These are phyloP conservation scores for Hydroisotoma schaefferi DNA, from an alignment of 2,888 invertebrate species.

Conservation along the genomic window DNA sequence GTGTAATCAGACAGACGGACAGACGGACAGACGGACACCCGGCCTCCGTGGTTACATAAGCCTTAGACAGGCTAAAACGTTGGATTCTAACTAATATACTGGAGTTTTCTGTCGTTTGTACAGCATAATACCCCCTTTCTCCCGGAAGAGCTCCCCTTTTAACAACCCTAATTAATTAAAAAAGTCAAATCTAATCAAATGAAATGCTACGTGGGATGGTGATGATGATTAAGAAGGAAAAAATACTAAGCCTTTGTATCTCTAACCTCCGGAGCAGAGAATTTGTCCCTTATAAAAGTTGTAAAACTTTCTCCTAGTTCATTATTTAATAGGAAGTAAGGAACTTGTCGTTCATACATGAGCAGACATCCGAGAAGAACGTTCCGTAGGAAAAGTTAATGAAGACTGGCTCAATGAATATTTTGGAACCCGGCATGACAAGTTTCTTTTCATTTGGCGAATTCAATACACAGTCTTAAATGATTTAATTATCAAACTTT, in stretches of 20 bases:
- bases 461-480: slow-evolving; percentile 1
- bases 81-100: no score
- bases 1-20: no score
- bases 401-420: background rate
- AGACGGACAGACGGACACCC: no score
- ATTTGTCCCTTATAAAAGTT: background rate
- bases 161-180: slow-evolving; percentile 38
- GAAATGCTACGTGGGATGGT: slow-evolving; percentile 24
- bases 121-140: slow-evolving; percentile 1
- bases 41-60: no score
- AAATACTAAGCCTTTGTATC: background rate
- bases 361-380: no score
- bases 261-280: background rate
- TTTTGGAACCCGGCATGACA: background rate
- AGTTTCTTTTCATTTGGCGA: slow-evolving; percentile 5
- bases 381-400: background rate
- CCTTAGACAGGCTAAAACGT: no score
- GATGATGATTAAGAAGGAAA: slow-evolving; percentile 5
- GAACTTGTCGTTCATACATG: no score
- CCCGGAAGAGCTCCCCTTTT: slow-evolving; percentile 2
- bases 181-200: slow-evolving; percentile 33
- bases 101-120: no score
- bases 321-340: no score
- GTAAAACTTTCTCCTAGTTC: no score
- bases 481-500: slow-evolving; percentile 5